Conservation (phyloP, 2,888 invertebrate genomes). For the Agrochola lychnidis region DNA sequence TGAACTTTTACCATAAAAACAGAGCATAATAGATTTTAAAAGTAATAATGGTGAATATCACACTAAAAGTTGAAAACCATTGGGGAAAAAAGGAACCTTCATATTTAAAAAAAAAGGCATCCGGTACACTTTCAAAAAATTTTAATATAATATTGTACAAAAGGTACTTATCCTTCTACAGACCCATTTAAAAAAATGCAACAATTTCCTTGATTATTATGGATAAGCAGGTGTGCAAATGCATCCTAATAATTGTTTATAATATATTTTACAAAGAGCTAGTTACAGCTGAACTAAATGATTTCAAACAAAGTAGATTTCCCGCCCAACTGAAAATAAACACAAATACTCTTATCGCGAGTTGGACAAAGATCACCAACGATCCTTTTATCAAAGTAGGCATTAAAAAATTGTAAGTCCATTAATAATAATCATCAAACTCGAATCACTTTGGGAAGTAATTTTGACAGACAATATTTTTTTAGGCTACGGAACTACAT, state of each 20-base stretch:
- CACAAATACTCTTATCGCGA: conserved; percentile 18
- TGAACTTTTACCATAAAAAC: neutral
- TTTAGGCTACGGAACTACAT: conserved; percentile 15
- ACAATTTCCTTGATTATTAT: neutral
- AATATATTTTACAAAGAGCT: neutral
- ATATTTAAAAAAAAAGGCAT: neutral
- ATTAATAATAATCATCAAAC: conserved; percentile 7
- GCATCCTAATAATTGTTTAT: neutral
- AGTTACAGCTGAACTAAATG: neutral
- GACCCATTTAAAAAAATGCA: conserved; percentile 1
- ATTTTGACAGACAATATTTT: conserved; percentile 21
- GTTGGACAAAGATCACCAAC: conserved; percentile 27
- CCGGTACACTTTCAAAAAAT: too few relatives aligned
- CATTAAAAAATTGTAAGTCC: neutral
- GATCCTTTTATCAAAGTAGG: neutral
- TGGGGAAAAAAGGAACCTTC: neutral
- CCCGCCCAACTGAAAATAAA: conserved; percentile 39
- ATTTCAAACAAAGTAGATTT: conserved; percentile 35
- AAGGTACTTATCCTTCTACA: neutral
- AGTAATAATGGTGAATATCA: neutral
- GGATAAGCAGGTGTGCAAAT: neutral
- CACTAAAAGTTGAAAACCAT: neutral
- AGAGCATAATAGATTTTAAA: neutral
- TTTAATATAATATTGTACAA: neutral
- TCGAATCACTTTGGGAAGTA: conserved; percentile 47